Evolutionary conservation across 2,113 vertebrate genomes (phyloP), one percentile per base, ranked within the genome.

Genomic region (Salvator merianae): DNA sequence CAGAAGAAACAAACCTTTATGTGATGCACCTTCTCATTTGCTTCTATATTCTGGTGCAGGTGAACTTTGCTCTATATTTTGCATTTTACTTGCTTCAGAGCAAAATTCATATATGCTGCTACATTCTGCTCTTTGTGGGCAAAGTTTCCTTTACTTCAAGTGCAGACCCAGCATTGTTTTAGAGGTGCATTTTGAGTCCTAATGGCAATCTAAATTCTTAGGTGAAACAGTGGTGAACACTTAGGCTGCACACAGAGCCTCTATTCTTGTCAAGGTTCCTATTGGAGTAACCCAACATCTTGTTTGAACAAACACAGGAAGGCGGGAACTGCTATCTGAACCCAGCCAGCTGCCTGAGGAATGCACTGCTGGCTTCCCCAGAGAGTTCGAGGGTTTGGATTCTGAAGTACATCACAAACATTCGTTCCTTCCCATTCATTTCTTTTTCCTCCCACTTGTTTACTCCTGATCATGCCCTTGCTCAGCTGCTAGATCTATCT

Each of bases 251-350:
- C 88, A 90, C 91, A 66, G 7, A 70, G 53, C 78, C 79, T 62
- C 88, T 83, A 73, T 90, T 86, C 83, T 81, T 24, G 43, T 77
- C 81, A 86, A 74, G 69, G 34, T 85, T 94, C 91, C 93, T 87
- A 89, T 87, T 89, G 89, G 59, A 90, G 78, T 87, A 90, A 82
- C 93, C 93, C 88, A 91, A 87, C 88, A 88, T 93, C 87, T 92
- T 87, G 82, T 89, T 85, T 72, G 76, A 92, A 92, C 89, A 95
- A 93, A 94, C 59, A 71, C 85, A 93, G 92, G 93, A 94, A 93
- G 66, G 82, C 87, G 85, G 87, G 87, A 84, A 74, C 87, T 38
- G 40, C 86, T 91, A 53, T 86, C 88, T 59, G 2, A 62, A 66
- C 1, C 10, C 84, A 85, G 90, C 76, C 91, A 93, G 90, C 93